These are phyloP conservation scores for Polypterus senegalus DNA, from an alignment of 2,113 vertebrate genomes.

Conservation along the genomic window DNA sequence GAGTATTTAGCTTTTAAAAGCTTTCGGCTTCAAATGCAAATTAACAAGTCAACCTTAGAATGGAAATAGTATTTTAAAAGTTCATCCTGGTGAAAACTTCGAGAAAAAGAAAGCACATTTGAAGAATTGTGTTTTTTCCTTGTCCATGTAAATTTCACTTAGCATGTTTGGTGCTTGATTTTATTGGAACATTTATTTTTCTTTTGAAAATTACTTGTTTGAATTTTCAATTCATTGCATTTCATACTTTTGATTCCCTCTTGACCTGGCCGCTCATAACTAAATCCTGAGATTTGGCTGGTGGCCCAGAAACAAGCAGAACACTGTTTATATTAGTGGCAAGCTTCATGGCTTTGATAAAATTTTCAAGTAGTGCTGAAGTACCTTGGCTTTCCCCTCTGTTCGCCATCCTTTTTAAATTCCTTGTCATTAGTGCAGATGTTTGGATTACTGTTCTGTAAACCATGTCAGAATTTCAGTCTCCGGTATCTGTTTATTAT, in stretches of 20 bases:
- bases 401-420: conserved; percentile 70
- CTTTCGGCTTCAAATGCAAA: too few species aligned
- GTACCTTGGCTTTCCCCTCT: conserved; percentile 78
- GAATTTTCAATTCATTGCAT: conserved; percentile 76
- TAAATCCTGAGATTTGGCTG: conserved; percentile 62
- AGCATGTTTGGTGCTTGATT: conserved; percentile 50
- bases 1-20: too few species aligned
- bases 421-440: conserved; percentile 93
- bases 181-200: conserved; percentile 54
- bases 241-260: conserved; percentile 69
- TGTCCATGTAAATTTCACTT: conserved; percentile 42
- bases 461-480: conserved; percentile 86
- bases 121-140: too few species aligned
- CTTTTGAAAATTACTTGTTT: conserved; percentile 66
- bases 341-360: conserved; percentile 73
- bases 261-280: conserved; percentile 72
- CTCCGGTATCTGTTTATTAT: conserved; percentile 83
- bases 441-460: conserved; percentile 92
- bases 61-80: too few species aligned
- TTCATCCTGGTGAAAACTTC: too few species aligned
- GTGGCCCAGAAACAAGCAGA: conserved; percentile 66
- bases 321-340: conserved; percentile 86
- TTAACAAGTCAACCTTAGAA: too few species aligned
- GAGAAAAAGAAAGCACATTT: too few species aligned
- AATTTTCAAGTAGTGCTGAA: conserved; percentile 68